Evolutionary conservation across 2,888 invertebrate genomes (phyloP), one percentile per base, ranked within the genome.

Genomic region (Pelosia muscerda): DNA sequence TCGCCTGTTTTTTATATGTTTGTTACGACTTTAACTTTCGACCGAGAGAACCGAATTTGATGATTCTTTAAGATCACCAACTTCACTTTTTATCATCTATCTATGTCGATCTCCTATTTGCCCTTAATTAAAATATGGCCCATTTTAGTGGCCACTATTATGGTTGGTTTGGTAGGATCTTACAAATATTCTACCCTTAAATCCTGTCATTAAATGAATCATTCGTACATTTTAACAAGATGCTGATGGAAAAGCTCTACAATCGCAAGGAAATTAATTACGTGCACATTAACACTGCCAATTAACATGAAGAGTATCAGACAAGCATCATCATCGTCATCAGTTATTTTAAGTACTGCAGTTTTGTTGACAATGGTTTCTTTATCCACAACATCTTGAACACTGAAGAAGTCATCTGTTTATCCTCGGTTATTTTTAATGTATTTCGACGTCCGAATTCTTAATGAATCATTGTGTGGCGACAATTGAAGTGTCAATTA

Each of bases 401-500:
- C n/a, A n/a, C 49, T n/a, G 8, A 9, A 8, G 49, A 19, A 42
- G 6, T n/a, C 15, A 49, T 49, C 49, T 49, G 42, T 42, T 8
- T 42, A 42, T 19, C 42, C 19, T 19, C 19, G 5, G 42, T 19
- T 42, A 42, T 42, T 42, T 42, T 42, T 42, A 38, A n/a, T 38
- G 2, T 19, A 5, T 19, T 42, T 19, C 42, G 42, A 19, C 19
- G 19, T 19, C 34, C 42, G 13, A 5, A 42, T 42, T 42, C 42
- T 19, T 42, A 42, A 42, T 42, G 42, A 49, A n/a, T 49, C 49
- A 49, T 49, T 49, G 49, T 49, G 49, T n/a, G n/a, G 49, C 8
- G 49, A 49, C n/a, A n/a, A 49, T 49, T n/a, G 49, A 49, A 49
- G 49, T 49, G 49, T n/a, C 49, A 49, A 49, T 49, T 49, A 49